These are phyloP conservation scores for Lepidonotus clava DNA, from an alignment of 2,888 invertebrate genomes.

Conservation along the genomic window DNA sequence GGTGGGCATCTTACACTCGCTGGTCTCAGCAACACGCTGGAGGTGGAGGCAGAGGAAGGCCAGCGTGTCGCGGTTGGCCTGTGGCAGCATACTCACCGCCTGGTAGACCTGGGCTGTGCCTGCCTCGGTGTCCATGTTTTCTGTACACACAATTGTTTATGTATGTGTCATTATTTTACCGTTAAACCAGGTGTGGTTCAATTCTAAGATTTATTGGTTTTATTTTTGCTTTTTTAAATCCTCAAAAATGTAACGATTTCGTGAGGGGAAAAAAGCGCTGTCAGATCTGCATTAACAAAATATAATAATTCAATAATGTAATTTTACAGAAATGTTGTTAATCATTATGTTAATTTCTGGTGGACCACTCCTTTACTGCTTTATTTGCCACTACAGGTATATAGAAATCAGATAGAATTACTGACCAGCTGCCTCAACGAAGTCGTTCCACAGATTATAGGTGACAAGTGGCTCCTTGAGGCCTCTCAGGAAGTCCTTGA, in stretches of 20 bases:
- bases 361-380: too few species aligned
- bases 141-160: slow-evolving; percentile 42
- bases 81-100: slow-evolving; percentile 91
- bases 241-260: too few species aligned
- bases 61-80: slow-evolving; percentile 95
- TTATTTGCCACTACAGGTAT: too few species aligned
- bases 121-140: slow-evolving; percentile 81
- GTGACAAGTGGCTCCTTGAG: slow-evolving; percentile 95
- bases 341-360: too few species aligned
- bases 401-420: too few species aligned
- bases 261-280: too few species aligned
- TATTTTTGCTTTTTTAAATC: not conserved
- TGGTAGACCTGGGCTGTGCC: slow-evolving; percentile 80
- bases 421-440: slow-evolving; percentile 85
- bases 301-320: too few species aligned
- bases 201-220: too few species aligned
- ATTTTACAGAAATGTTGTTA: too few species aligned
- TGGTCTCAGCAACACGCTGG: slow-evolving; percentile 87
- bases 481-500: slow-evolving; percentile 95
- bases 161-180: not conserved
- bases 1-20: slow-evolving; percentile 94
- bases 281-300: too few species aligned
- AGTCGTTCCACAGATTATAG: slow-evolving; percentile 89
- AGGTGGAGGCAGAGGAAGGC: slow-evolving; percentile 95
- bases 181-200: not conserved